Evolutionary conservation across 53 echinoderm and acorn worm species (phyloP).

Genomic region (Astropecten irregularis): DNA sequence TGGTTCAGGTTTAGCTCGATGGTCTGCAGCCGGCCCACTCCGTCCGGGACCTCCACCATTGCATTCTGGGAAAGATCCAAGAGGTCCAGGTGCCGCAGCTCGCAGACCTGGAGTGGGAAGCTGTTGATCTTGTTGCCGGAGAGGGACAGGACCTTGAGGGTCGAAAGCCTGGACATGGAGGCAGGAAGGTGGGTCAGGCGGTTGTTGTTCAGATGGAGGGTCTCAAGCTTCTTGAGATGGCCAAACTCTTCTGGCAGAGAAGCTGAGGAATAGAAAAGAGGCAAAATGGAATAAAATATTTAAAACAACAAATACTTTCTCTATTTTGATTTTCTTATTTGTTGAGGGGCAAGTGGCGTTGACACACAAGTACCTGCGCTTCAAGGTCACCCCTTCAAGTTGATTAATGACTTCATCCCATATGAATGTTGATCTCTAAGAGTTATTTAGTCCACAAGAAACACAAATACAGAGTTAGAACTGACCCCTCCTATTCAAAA

Average conservation of each 20-base stretch:
- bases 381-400: too few species aligned
- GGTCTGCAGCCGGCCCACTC: conserved; percentile 75
- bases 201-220: conserved; percentile 71
- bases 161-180: conserved; percentile 62
- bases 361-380: too few species aligned
- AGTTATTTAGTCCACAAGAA: too few species aligned
- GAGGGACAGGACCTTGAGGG: conserved; percentile 75
- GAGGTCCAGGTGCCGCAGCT: conserved; percentile 84
- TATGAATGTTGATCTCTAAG: too few species aligned
- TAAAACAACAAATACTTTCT: neutral
- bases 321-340: too few species aligned
- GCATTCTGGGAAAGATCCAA: conserved; percentile 90
- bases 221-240: conserved; percentile 84
- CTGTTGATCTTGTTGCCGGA: conserved; percentile 70
- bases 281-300: neutral
- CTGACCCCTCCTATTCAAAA: too few species aligned
- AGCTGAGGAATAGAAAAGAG: conserved; percentile 39
- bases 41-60: conserved; percentile 73
- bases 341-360: too few species aligned
- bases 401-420: too few species aligned
- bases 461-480: too few species aligned
- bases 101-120: conserved; percentile 77
- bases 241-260: conserved; percentile 76
- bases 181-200: conserved; percentile 73
- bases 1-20: conserved; percentile 96